phyloP scores from a whole-genome alignment of 1,140 invertebrate species.

The Eriocheir sinensis region DNA sequence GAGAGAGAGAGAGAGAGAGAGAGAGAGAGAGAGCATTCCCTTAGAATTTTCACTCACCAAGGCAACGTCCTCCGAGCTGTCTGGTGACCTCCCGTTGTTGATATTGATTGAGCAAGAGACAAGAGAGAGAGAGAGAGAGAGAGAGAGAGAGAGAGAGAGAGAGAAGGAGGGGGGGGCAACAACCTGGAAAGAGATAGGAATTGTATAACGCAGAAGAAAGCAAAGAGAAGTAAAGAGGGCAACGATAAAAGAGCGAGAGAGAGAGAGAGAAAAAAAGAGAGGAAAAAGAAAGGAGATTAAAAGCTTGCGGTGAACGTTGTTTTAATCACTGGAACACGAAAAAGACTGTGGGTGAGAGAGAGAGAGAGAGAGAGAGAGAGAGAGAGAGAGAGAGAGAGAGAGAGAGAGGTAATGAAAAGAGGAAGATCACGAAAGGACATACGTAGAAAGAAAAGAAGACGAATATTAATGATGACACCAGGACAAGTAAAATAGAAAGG shows the following conservation, averaged over 20 bases:
- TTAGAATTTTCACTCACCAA: no score
- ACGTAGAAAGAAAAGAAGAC: no score
- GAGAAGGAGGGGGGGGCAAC: conserved; percentile 35
- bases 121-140: conserved; percentile 37
- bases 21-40: not conserved
- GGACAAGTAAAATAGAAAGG: no score
- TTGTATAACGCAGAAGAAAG: no score
- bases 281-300: no score
- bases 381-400: conserved; percentile 47
- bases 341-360: conserved; percentile 32
- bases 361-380: conserved; percentile 41
- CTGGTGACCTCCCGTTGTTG: not conserved
- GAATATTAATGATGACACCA: no score
- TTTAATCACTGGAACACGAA: no score
- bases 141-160: conserved; percentile 42
- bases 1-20: conserved; percentile 11
- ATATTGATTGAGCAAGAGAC: not conserved
- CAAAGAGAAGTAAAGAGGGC: no score
- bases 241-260: conserved; percentile 8
- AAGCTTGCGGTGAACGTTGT: no score
- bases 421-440: no score
- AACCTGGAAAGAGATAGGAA: not conserved
- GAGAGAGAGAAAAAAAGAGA: conserved; percentile 6
- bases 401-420: no score
- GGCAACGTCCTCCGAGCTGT: not conserved